Evolutionary conservation across 1,140 invertebrate genomes (phyloP).

Genomic region (Eueides isabella): DNA sequence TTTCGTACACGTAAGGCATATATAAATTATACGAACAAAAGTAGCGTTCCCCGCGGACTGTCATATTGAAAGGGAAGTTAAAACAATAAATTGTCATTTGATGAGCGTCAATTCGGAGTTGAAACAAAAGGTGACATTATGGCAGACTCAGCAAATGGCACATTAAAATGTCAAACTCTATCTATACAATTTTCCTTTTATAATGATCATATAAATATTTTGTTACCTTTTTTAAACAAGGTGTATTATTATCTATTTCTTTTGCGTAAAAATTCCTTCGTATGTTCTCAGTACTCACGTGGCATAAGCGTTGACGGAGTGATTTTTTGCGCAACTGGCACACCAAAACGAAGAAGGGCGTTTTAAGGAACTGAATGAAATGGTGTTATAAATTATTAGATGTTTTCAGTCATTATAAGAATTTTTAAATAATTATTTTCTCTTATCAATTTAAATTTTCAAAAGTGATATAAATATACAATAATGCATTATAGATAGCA

Average conservation of each 20-base stretch:
- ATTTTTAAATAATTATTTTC: too few relatives aligned
- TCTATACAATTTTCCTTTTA: background rate
- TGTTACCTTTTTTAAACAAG: too few relatives aligned
- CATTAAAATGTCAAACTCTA: conserved; percentile 67
- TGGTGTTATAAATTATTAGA: too few relatives aligned
- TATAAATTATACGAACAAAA: background rate
- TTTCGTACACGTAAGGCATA: background rate
- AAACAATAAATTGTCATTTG: conserved; percentile 53
- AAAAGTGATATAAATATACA: background rate
- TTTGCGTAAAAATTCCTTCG: too few relatives aligned
- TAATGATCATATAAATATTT: background rate
- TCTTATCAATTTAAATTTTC: too few relatives aligned
- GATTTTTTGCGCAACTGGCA: too few relatives aligned
- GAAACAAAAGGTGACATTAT: conserved; percentile 66
- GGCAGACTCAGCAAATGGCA: conserved; percentile 53
- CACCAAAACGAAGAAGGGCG: too few relatives aligned
- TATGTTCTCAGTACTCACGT: too few relatives aligned
- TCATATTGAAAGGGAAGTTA: conserved; percentile 24
- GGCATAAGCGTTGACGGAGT: too few relatives aligned
- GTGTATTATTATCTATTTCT: too few relatives aligned
- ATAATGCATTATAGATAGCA: background rate
- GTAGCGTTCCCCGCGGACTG: conserved; percentile 2
- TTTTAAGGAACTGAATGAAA: too few relatives aligned
- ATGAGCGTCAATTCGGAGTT: conserved; percentile 51
- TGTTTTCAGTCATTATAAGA: too few relatives aligned